Evolutionary conservation across 1,140 invertebrate species (phyloP), one percentile per base, ranked within the genome.

Genomic region (Drosophila virilis): DNA sequence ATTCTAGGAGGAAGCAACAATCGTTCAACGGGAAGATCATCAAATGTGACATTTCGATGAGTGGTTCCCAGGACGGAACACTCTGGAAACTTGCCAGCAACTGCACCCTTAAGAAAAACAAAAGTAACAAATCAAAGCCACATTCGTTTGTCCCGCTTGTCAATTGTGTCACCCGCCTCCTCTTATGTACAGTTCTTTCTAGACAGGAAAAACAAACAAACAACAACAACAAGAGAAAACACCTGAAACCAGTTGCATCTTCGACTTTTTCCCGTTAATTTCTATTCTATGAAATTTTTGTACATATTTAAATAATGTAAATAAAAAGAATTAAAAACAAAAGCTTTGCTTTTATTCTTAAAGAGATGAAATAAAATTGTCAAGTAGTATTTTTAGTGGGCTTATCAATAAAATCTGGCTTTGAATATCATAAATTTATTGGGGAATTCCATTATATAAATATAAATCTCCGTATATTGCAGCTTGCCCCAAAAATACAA

Each of bases 231-330:
- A 28, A 28, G 4, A 28, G 22, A 71, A 51, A 74, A 48, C 37
- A 62, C 32, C 51, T 37, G 57, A 86, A 72, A 88, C 69, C 62
- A 83, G 79, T 89, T 89, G 85, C 84, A 77, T 85, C 77, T 78
- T 84, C 77, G 77, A 88, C 84, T 84, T 84, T 52, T 78, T 80
- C 77, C 70, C 72, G 84, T 74, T 51, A 78, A 89, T 77, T 89
- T 89, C 84, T 89, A 78, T 88, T 89, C 84, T 89, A 89, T 90
- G 84, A 89, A 89, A 89, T 89, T 60, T 90, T 89, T 89, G 84
- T 89, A 89, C 80, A 89, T 89, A 89, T 89, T 89, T 84, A 89
- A 89, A 85, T 85, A 85, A 84, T 89, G 85, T 89, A 89, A 89
- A 89, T 89, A 89, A 89, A 88, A 89, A 72, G 76, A 89, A 89